phyloP scores from a whole-genome alignment of 2,113 vertebrate genomes.

The Mobula birostris region DNA sequence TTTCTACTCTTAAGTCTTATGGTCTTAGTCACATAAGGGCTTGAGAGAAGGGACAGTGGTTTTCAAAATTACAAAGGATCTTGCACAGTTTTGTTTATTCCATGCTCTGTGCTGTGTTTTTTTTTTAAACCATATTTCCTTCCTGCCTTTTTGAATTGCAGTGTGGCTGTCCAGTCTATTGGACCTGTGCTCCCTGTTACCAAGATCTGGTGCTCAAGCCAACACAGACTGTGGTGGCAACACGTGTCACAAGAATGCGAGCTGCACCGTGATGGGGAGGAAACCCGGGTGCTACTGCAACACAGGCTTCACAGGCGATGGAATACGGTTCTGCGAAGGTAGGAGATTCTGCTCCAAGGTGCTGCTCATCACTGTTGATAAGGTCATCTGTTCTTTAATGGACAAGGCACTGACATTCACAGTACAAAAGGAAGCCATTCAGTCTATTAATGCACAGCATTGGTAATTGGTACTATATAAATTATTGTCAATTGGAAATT shows the following conservation, averaged over 20 bases:
- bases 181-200: constrained; percentile 47
- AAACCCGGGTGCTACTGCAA: constrained; percentile 58
- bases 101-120: too few species aligned
- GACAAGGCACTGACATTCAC: too few species aligned
- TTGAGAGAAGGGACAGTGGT: too few species aligned
- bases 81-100: too few species aligned
- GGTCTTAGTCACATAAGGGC: too few species aligned
- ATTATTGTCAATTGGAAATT: too few species aligned
- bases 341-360: constrained; percentile 27
- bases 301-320: constrained; percentile 61
- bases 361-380: background rate
- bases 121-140: background rate
- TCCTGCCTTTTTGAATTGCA: constrained; percentile 32
- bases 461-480: too few species aligned
- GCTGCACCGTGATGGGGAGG: constrained; percentile 56
- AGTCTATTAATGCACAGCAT: too few species aligned
- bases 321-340: constrained; percentile 58
- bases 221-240: constrained; percentile 36
- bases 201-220: constrained; percentile 46
- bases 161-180: constrained; percentile 59
- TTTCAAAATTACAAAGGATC: too few species aligned
- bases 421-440: too few species aligned
- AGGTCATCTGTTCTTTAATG: too few species aligned
- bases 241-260: constrained; percentile 57
- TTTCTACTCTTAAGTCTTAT: too few species aligned